Conservation (phyloP, 2,888 invertebrate species). For the Strigamia transsilvanica region DNA sequence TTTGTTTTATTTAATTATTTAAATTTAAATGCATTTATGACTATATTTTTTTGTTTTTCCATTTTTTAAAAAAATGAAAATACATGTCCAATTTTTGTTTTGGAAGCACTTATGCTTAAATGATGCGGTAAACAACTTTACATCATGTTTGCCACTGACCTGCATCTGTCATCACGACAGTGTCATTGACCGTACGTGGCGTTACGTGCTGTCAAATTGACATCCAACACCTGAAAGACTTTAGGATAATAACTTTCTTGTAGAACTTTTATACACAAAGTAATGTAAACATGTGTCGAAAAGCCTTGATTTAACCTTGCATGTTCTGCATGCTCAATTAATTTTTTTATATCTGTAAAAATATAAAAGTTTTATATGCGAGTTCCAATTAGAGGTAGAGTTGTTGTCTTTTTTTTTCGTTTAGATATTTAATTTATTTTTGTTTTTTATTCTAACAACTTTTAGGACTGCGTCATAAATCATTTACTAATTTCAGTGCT, state of each 20-base stretch:
- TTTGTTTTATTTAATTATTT: background rate
- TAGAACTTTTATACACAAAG: background rate
- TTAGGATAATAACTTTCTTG: conserved; percentile 8
- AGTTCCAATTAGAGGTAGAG: conserved; percentile 12
- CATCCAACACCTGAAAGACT: background rate
- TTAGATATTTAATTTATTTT: background rate
- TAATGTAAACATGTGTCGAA: conserved; percentile 4
- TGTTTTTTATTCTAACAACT: background rate
- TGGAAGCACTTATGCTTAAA: conserved; percentile 8
- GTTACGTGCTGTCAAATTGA: conserved; percentile 27
- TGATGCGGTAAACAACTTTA: conserved; percentile 41
- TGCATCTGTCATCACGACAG: conserved; percentile 27
- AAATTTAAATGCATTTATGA: background rate
- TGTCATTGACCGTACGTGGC: conserved; percentile 31
- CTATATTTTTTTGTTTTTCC: background rate
- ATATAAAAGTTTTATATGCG: conserved; percentile 23
- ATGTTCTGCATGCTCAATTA: conserved; percentile 14
- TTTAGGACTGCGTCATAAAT: conserved; percentile 16
- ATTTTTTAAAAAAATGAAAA: background rate
- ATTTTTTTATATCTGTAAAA: background rate
- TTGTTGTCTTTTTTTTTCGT: background rate
- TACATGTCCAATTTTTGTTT: background rate
- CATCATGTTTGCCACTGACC: conserved; percentile 15
- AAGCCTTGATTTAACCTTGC: conserved; percentile 22
- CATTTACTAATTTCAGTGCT: conserved; percentile 13